A percentile compares a stretch with the other conserved stretches of the same genome.
Conservation (phyloP, 1,140 invertebrate species). For the Augochlora pura region DNA sequence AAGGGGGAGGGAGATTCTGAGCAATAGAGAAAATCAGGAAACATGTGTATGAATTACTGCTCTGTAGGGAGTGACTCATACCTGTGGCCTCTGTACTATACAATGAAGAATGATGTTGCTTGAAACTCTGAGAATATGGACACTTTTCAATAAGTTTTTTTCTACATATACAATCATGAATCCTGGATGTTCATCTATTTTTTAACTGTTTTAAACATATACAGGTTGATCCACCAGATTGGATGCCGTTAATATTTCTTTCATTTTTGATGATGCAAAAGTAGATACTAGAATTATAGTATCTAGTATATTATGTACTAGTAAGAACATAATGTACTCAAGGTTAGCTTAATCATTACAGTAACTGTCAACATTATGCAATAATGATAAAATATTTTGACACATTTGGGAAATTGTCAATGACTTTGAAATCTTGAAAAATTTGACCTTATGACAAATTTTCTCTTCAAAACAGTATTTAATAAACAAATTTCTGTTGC, state of each 20-base stretch:
- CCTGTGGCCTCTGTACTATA: constrained; percentile 52
- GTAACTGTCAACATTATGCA: too few relatives aligned
- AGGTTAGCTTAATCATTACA: too few relatives aligned
- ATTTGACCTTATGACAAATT: background rate
- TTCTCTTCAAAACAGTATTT: constrained; percentile 17
- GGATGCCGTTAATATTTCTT: too few relatives aligned
- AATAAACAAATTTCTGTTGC: constrained; percentile 37
- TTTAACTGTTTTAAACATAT: too few relatives aligned
- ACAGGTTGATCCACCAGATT: too few relatives aligned
- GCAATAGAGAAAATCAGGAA: constrained; percentile 50
- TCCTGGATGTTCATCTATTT: background rate
- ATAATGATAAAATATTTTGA: too few relatives aligned
- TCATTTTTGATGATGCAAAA: too few relatives aligned
- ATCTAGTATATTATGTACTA: too few relatives aligned
- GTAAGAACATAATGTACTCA: too few relatives aligned
- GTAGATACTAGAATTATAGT: too few relatives aligned
- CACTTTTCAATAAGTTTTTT: background rate
- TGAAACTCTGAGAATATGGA: background rate
- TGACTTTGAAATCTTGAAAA: too few relatives aligned
- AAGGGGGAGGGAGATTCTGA: constrained; percentile 7
- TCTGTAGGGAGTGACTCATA: constrained; percentile 65
- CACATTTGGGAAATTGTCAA: too few relatives aligned
- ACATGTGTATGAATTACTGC: constrained; percentile 51
- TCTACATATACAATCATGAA: background rate
- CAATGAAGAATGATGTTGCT: constrained; percentile 44